Conservation (phyloP, 1,140 invertebrate species). For the Bombus superbus region DNA sequence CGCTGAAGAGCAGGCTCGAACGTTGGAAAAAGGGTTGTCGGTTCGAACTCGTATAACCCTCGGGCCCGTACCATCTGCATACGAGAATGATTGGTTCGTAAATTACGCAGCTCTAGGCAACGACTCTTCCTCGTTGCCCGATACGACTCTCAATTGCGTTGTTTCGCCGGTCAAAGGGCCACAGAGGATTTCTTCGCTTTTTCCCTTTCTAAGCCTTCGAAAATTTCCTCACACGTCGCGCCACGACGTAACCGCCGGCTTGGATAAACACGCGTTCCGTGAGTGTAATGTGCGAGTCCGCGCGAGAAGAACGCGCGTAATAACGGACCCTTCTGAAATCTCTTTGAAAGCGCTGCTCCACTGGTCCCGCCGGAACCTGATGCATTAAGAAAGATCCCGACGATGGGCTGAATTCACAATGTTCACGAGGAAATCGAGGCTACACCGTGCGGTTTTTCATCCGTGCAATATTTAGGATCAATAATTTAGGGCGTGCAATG, state of each 20-base stretch:
- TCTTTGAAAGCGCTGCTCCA: too few relatives aligned
- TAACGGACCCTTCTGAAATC: not conserved
- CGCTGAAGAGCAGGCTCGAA: slow-evolving; percentile 18
- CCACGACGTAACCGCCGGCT: slow-evolving; percentile 6
- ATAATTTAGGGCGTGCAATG: too few relatives aligned
- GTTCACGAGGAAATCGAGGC: too few relatives aligned
- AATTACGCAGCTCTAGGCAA: slow-evolving; percentile 79
- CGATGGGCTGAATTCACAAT: too few relatives aligned
- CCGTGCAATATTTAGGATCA: too few relatives aligned
- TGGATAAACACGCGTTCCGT: slow-evolving; percentile 46
- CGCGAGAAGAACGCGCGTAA: slow-evolving; percentile 30
- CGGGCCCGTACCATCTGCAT: slow-evolving; percentile 75
- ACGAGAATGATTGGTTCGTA: slow-evolving; percentile 79
- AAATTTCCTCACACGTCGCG: slow-evolving; percentile 5
- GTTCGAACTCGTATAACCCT: slow-evolving; percentile 25
- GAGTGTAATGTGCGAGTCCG: slow-evolving; percentile 17
- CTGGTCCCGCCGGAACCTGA: too few relatives aligned
- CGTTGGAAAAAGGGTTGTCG: slow-evolving; percentile 4
- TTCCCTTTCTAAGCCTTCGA: slow-evolving; percentile 6
- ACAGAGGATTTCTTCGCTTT: slow-evolving; percentile 4
- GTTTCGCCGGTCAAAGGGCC: slow-evolving; percentile 48
- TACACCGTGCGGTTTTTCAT: too few relatives aligned
- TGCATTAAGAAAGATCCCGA: too few relatives aligned
- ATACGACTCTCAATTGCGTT: slow-evolving; percentile 6
- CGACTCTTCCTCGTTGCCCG: slow-evolving; percentile 37